Evolutionary conservation across 2,888 invertebrate genomes (phyloP).

Genomic region (Drosophila yooni): DNA sequence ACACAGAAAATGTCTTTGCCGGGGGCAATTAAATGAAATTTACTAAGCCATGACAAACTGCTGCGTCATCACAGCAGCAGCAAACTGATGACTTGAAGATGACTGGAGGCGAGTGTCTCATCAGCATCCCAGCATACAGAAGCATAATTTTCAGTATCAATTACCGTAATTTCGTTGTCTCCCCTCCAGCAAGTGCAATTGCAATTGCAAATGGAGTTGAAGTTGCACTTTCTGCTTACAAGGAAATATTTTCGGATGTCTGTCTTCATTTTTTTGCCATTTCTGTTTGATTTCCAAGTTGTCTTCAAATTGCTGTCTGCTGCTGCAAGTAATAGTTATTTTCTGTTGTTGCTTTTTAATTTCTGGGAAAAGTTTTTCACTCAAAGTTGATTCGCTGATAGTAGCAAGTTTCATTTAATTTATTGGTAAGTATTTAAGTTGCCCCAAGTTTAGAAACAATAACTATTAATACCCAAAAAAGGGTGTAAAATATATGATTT

Average conservation of each 20-base stretch:
- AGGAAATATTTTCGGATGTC: conserved; percentile 47
- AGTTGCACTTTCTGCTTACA: conserved; percentile 49
- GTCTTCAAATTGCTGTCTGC: conserved; percentile 55
- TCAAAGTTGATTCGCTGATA: conserved; percentile 19
- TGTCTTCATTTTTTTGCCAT: conserved; percentile 11
- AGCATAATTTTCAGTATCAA: conserved; percentile 67
- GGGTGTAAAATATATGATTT: neutral
- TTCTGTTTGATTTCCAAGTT: conserved; percentile 42
- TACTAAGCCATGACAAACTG: conserved; percentile 44
- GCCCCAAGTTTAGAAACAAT: neutral
- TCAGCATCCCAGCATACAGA: conserved; percentile 31
- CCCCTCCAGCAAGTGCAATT: conserved; percentile 19
- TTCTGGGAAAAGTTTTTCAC: conserved; percentile 49
- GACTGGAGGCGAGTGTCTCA: conserved; percentile 16
- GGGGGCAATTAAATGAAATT: conserved; percentile 57
- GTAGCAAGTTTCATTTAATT: conserved; percentile 23
- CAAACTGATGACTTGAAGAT: conserved; percentile 11
- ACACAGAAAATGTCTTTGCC: conserved; percentile 8
- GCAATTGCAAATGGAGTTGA: conserved; percentile 24
- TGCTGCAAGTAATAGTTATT: neutral
- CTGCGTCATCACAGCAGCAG: conserved; percentile 53
- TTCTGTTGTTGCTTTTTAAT: conserved; percentile 4
- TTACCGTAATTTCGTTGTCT: conserved; percentile 52
- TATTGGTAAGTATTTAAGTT: conserved; percentile 7
- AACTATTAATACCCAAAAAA: neutral